Percentiles rank a stretch among this genome's conserved stretches.
These are phyloP conservation scores for Ruditapes philippinarum DNA, from an alignment of 1,140 invertebrate genomes.

Conservation along the genomic window DNA sequence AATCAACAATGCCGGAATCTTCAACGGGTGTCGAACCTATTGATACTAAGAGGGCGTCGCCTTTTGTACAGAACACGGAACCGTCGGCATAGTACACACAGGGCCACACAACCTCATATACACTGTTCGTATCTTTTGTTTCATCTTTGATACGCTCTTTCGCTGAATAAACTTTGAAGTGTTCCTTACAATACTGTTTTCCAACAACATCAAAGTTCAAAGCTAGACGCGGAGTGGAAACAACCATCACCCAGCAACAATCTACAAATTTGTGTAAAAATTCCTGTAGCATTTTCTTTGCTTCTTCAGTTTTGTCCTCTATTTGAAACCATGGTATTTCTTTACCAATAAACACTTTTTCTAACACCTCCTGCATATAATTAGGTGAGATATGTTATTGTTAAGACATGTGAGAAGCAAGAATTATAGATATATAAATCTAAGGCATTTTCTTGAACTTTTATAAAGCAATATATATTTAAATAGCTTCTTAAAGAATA, in stretches of 20 bases:
- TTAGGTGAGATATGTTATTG: no score
- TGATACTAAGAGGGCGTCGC: neutral
- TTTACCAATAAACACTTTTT: neutral
- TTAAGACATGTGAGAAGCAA: no score
- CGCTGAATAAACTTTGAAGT: neutral
- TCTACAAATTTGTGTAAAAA: neutral
- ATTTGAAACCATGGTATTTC: neutral
- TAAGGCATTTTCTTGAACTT: no score
- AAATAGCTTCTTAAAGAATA: no score
- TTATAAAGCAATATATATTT: no score
- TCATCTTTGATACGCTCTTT: neutral
- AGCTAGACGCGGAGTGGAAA: neutral
- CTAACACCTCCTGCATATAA: neutral
- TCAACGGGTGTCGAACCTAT: no score
- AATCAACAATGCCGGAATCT: no score
- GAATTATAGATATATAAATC: no score
- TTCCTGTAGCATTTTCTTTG: neutral
- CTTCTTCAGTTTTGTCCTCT: no score
- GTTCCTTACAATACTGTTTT: neutral
- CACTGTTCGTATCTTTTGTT: neutral
- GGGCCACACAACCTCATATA: conserved; percentile 1
- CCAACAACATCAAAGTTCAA: neutral
- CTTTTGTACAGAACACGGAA: neutral
- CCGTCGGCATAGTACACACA: neutral
- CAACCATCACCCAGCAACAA: neutral